Evolutionary conservation across 2,888 invertebrate species (phyloP), one percentile per base, ranked within the genome.

Genomic region (Synanthedon tipuliformis): DNA sequence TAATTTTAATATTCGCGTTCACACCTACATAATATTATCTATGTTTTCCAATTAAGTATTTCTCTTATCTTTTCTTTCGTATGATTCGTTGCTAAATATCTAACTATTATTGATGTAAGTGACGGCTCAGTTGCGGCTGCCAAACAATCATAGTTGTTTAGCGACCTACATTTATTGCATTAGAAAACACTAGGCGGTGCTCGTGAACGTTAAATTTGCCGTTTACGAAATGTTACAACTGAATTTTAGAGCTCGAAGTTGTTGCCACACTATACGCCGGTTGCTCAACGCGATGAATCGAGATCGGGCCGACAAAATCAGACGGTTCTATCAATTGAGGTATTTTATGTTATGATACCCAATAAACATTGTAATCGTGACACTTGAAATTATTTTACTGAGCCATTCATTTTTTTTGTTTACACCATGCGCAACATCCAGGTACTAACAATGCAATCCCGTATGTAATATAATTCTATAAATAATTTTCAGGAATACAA

Each of bases 191-290:
- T 74, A 76, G 78, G 79, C 81, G 76, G 78, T 71, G 73, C 76
- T 73, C 78, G 73, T 75, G 76, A 76, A 81, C 77, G 78, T 79
- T 81, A 78, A 81, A 81, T 83, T 84, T 77, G 78, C 78, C 75
- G 82, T 84, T 86, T 84, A 82, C 86, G 81, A 86, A 86, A 85
- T 77, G 77, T 78, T 81, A 80, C 76, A 78, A 80, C 78, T 81
- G 75, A 84, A 84, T 85, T 84, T 83, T 78, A 78, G 80, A 81
- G 75, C 78, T 78, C 67, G 61, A 60, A 71, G 75, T 63, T 71
- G 76, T 85, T 82, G 78, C 84, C 71, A 73, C 81, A 82, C 69
- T 61, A 72, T 67, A 58, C 62, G 66, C 66, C 61, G 73, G 73
- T 84, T 85, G 74, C 85, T 74, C 75, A 83, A 85, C 74, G 64